phyloP scores from a whole-genome alignment of 1,140 invertebrate genomes.

The Drosophila truncata region DNA sequence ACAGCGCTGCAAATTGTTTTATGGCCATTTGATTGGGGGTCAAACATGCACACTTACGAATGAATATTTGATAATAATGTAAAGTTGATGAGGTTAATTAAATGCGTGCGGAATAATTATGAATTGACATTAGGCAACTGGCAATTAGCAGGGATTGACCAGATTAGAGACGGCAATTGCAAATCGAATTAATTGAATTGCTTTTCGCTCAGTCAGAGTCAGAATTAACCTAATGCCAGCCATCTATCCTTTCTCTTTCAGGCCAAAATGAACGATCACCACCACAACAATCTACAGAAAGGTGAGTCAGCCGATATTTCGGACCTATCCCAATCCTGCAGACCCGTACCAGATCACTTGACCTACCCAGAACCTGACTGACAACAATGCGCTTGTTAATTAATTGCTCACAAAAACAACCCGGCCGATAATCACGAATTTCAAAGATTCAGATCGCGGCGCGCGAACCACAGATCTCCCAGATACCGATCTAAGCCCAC shows the following conservation, averaged over 20 bases:
- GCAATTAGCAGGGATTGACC: constrained; percentile 40
- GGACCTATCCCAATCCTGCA: constrained; percentile 20
- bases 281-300: constrained; percentile 84
- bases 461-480: constrained; percentile 54
- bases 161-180: constrained; percentile 31
- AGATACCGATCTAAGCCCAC: constrained; percentile 66
- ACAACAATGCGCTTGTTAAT: constrained; percentile 63
- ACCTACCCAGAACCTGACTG: constrained; percentile 50
- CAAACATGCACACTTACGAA: constrained; percentile 1
- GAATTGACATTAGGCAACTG: constrained; percentile 32
- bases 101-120: constrained; percentile 40
- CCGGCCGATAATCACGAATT: constrained; percentile 59
- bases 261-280: constrained; percentile 88
- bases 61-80: constrained; percentile 59
- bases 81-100: constrained; percentile 43
- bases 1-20: constrained; percentile 44
- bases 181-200: constrained; percentile 44
- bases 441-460: constrained; percentile 53
- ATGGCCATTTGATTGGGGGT: constrained; percentile 29
- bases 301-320: constrained; percentile 65
- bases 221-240: constrained; percentile 17
- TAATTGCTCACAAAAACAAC: constrained; percentile 62
- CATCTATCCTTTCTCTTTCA: constrained; percentile 75
- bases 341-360: constrained; percentile 26
- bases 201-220: neutral